Evolutionary conservation across 2,113 vertebrate species (phyloP).

Genomic region (Nesogale talazaci): DNA sequence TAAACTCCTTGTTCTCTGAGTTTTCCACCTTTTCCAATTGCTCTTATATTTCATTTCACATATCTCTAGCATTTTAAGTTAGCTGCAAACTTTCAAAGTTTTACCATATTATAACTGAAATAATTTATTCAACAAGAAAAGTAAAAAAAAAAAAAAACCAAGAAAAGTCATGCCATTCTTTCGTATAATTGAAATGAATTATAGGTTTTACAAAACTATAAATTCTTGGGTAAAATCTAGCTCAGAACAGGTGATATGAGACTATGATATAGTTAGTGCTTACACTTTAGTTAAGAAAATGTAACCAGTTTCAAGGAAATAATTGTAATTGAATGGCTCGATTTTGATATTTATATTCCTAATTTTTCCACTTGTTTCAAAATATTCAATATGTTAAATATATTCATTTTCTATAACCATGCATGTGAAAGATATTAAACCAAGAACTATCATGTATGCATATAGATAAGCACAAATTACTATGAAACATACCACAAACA

Average conservation of each 20-base stretch:
- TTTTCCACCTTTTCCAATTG: too few relatives aligned
- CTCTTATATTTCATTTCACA: constrained; percentile 27
- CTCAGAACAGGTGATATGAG: constrained; percentile 63
- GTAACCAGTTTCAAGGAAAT: background rate
- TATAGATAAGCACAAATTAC: constrained; percentile 17
- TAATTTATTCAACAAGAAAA: constrained; percentile 67
- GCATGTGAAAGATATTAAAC: constrained; percentile 21
- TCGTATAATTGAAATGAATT: constrained; percentile 56
- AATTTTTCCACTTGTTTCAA: constrained; percentile 3
- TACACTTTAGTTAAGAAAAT: constrained; percentile 36
- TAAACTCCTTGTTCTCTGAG: too few relatives aligned
- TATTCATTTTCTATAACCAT: background rate
- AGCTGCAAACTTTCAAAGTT: constrained; percentile 32
- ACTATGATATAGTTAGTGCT: constrained; percentile 58
- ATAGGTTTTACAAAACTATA: constrained; percentile 68
- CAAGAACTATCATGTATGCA: background rate
- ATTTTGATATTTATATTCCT: constrained; percentile 65
- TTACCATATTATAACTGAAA: constrained; percentile 79
- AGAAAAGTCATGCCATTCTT: constrained; percentile 69
- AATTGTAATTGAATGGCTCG: constrained; percentile 30
- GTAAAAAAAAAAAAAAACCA: too few relatives aligned
- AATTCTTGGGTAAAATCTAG: constrained; percentile 58
- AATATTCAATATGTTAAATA: constrained; percentile 21
- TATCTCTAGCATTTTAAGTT: constrained; percentile 71
- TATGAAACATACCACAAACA: constrained; percentile 26